Conservation (phyloP, 1,140 invertebrate genomes). For the Panonychus citri region DNA sequence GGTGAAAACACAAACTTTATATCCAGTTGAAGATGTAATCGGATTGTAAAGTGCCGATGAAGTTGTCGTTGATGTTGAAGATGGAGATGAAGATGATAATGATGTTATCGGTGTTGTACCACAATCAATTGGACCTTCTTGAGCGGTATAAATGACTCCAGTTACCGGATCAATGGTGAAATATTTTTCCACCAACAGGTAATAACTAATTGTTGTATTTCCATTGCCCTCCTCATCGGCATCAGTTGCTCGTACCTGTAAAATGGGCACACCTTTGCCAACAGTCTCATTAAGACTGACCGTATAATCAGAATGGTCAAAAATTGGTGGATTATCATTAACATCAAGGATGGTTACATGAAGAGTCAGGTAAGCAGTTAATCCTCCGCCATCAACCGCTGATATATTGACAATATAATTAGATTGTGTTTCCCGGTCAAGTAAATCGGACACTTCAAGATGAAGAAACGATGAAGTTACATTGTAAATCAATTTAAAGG, state of each 20-base stretch:
- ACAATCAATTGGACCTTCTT: constrained; percentile 6
- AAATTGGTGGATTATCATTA: constrained; percentile 82
- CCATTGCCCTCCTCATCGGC: constrained; percentile 50
- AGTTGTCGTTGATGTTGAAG: too few relatives aligned
- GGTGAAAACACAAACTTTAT: constrained; percentile 51
- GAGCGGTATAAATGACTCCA: constrained; percentile 46
- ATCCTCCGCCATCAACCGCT: constrained; percentile 56
- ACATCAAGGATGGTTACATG: constrained; percentile 74
- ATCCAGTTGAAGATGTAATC: neutral
- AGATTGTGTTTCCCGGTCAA: constrained; percentile 61
- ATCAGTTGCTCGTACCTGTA: constrained; percentile 74
- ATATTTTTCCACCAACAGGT: constrained; percentile 56
- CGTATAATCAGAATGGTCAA: constrained; percentile 73
- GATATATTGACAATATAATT: constrained; percentile 69
- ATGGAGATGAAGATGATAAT: neutral
- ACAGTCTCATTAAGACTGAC: constrained; percentile 77
- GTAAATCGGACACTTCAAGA: constrained; percentile 60
- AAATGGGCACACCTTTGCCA: constrained; percentile 53
- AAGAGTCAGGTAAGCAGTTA: constrained; percentile 62
- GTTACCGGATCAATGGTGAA: constrained; percentile 65
- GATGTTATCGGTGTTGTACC: neutral
- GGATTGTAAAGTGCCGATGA: too few relatives aligned
- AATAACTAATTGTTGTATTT: constrained; percentile 75
- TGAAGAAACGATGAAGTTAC: constrained; percentile 37
- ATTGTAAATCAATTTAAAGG: constrained; percentile 9